Evolutionary conservation across 2,797 vertebrate species (phyloP).

Genomic region (Ptychadena robeensis): DNA sequence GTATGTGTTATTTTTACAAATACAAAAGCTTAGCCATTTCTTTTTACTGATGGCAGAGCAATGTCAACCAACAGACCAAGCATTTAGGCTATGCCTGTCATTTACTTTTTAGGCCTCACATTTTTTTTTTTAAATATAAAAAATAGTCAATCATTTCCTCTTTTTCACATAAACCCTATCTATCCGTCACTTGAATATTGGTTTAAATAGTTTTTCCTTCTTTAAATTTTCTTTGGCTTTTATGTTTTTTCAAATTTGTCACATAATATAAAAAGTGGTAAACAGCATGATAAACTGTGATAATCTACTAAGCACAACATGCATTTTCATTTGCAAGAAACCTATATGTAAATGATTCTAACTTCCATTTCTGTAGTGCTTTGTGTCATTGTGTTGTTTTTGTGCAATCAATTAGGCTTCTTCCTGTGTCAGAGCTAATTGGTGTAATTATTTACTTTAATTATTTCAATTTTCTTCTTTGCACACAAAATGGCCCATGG

Average conservation of each 20-base stretch:
- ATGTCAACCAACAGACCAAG: no score
- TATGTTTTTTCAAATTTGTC: background rate
- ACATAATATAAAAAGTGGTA: background rate
- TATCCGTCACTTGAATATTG: background rate
- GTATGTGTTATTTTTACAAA: no score
- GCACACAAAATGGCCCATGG: background rate
- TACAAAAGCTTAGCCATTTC: no score
- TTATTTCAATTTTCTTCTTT: constrained; percentile 17
- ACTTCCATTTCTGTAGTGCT: background rate
- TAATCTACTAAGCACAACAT: background rate
- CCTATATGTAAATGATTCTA: background rate
- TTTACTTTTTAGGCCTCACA: background rate
- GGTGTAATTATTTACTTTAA: constrained; percentile 43
- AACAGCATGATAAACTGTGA: background rate
- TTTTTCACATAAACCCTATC: background rate
- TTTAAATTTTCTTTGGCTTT: background rate
- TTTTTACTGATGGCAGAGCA: no score
- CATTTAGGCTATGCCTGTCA: background rate
- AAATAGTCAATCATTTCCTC: background rate
- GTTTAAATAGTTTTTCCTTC: background rate
- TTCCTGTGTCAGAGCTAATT: constrained; percentile 27
- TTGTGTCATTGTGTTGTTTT: background rate
- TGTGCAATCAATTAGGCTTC: constrained; percentile 24
- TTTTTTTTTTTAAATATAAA: background rate
- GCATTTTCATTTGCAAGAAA: background rate